Evolutionary conservation across 53 echinoderm and acorn worm genomes (phyloP).

Genomic region (Crossaster papposus): DNA sequence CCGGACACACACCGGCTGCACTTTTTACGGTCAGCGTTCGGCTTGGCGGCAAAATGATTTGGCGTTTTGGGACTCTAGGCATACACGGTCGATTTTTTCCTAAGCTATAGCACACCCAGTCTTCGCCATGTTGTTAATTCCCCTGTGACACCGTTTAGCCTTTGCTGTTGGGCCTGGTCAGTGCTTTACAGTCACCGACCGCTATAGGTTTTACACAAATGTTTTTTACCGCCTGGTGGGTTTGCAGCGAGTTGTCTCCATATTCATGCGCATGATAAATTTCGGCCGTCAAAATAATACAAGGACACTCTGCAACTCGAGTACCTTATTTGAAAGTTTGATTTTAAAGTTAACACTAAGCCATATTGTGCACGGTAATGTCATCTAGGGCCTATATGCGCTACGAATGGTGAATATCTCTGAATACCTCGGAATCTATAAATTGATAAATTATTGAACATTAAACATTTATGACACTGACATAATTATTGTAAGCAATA

Average conservation of each 20-base stretch:
- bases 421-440: too few species aligned
- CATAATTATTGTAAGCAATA: too few species aligned
- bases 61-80: not conserved
- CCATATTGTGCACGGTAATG: too few species aligned
- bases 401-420: too few species aligned
- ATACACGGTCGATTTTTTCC: not conserved
- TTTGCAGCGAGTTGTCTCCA: too few species aligned
- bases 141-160: not conserved
- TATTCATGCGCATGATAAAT: not conserved
- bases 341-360: not conserved
- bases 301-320: not conserved
- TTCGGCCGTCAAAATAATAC: not conserved
- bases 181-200: not conserved
- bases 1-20: not conserved
- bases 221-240: too few species aligned
- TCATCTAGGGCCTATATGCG: too few species aligned
- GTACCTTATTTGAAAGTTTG: not conserved
- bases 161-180: not conserved
- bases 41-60: not conserved
- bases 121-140: not conserved
- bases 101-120: not conserved
- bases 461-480: too few species aligned
- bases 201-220: not conserved
- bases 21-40: not conserved
- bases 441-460: too few species aligned